phyloP scores from a whole-genome alignment of 1,140 invertebrate species.

The Drosophila serrata region DNA sequence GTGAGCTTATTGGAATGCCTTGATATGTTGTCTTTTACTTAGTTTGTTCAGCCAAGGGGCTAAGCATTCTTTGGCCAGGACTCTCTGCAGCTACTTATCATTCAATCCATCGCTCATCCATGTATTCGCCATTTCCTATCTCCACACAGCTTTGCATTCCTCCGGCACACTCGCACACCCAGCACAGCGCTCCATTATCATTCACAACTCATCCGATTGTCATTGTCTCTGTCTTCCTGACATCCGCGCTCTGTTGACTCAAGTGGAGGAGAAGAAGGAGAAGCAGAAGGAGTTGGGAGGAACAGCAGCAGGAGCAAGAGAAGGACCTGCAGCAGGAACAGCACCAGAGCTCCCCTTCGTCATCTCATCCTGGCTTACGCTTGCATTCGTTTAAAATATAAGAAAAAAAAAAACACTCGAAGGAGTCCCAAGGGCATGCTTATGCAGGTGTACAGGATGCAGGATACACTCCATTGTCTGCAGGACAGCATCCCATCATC shows the following conservation, averaged over 20 bases:
- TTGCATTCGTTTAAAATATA: conserved; percentile 63
- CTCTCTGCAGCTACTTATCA: conserved; percentile 49
- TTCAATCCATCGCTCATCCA: conserved; percentile 58
- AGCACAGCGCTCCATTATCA: conserved; percentile 62
- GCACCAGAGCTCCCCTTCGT: conserved; percentile 2
- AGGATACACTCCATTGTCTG: conserved; percentile 53
- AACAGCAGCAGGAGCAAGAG: neutral
- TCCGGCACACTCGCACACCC: conserved; percentile 10
- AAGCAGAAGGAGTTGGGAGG: neutral
- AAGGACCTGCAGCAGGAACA: neutral
- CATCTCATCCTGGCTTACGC: conserved; percentile 55
- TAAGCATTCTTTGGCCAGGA: conserved; percentile 23
- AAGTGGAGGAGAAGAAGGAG: conserved; percentile 14
- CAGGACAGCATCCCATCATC: conserved; percentile 23
- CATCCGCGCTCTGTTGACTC: conserved; percentile 56
- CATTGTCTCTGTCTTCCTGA: conserved; percentile 70
- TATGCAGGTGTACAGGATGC: conserved; percentile 59
- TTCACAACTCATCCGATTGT: conserved; percentile 83
- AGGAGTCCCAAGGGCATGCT: conserved; percentile 60
- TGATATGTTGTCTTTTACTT: neutral
- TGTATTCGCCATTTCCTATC: conserved; percentile 39
- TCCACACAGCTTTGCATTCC: conserved; percentile 20
- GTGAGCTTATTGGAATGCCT: neutral
- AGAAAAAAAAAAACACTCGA: conserved; percentile 29
- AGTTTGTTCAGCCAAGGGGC: neutral